Evolutionary conservation across 1,140 invertebrate genomes (phyloP).

Genomic region (Tribolium castaneum): DNA sequence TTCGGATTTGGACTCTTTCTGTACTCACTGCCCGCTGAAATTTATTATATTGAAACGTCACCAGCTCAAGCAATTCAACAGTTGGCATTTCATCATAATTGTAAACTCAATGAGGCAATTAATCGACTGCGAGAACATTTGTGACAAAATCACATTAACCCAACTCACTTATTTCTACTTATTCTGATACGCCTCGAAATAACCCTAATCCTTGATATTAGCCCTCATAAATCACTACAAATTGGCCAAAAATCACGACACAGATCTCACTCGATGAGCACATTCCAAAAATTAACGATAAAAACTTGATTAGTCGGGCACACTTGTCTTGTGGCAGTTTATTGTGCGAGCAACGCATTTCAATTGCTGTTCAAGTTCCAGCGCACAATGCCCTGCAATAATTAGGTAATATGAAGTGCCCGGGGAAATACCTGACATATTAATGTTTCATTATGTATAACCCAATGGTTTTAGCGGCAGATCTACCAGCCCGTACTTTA

Average conservation of each 20-base stretch:
- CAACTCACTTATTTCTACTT: constrained; percentile 7
- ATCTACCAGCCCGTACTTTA: constrained; percentile 30
- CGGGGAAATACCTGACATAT: constrained; percentile 27
- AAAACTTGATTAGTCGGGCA: background rate
- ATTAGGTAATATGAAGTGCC: constrained; percentile 27
- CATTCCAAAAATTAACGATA: constrained; percentile 3
- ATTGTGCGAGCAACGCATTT: constrained; percentile 2
- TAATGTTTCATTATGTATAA: constrained; percentile 31
- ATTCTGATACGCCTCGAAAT: background rate
- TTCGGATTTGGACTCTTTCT: background rate
- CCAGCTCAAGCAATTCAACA: background rate
- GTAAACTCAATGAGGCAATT: constrained; percentile 3
- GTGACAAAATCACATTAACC: constrained; percentile 23
- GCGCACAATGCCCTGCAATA: background rate
- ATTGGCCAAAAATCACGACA: constrained; percentile 28
- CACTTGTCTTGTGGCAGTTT: background rate
- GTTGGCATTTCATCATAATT: background rate
- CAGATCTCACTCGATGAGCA: constrained; percentile 11
- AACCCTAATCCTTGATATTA: constrained; percentile 29
- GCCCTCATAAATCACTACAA: constrained; percentile 1
- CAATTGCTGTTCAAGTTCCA: constrained; percentile 3
- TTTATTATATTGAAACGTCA: background rate
- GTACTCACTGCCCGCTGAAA: background rate
- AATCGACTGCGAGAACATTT: background rate
- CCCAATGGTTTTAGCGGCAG: constrained; percentile 23